Percentiles rank a stretch among this genome's conserved stretches.
These are phyloP conservation scores for Lineus longissimus DNA, from an alignment of 1,140 invertebrate species.

Conservation along the genomic window DNA sequence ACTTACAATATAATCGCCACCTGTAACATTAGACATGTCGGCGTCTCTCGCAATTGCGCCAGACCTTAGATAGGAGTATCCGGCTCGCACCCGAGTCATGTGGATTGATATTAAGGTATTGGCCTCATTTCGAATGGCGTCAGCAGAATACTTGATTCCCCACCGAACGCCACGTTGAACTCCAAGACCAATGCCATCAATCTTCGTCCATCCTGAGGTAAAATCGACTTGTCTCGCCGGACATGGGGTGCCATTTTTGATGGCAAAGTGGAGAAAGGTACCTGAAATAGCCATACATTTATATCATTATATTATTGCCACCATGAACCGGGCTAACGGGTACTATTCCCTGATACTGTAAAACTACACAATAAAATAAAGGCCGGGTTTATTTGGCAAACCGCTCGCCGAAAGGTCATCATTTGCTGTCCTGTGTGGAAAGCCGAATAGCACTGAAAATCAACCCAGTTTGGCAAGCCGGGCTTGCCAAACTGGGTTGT, in stretches of 20 bases:
- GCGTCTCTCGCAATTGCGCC: conserved; percentile 26
- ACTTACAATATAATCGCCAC: conserved; percentile 29
- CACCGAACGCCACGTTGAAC: conserved; percentile 22
- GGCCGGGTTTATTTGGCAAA: too few species aligned
- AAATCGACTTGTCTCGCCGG: conserved; percentile 21
- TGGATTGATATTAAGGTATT: conserved; percentile 23
- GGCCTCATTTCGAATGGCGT: conserved; percentile 14
- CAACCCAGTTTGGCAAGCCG: too few species aligned
- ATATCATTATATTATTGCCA: too few species aligned
- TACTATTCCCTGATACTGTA: too few species aligned
- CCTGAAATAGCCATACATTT: conserved; percentile 15
- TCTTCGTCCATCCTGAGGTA: conserved; percentile 17
- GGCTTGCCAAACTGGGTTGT: too few species aligned
- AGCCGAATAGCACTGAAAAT: too few species aligned
- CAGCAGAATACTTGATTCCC: conserved; percentile 17
- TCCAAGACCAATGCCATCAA: conserved; percentile 7
- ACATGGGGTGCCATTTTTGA: conserved; percentile 19
- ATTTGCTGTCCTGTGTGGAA: too few species aligned
- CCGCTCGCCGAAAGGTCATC: too few species aligned
- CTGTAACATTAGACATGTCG: conserved; percentile 24
- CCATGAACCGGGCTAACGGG: too few species aligned
- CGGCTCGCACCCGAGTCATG: conserved; percentile 19
- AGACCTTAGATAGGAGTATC: conserved; percentile 16
- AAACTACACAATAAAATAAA: too few species aligned
- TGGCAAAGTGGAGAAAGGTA: conserved; percentile 25